Percentiles rank a stretch among this genome's conserved stretches.
These are phyloP conservation scores for Drosophila anomalata DNA, from an alignment of 2,888 invertebrate species.

Conservation along the genomic window DNA sequence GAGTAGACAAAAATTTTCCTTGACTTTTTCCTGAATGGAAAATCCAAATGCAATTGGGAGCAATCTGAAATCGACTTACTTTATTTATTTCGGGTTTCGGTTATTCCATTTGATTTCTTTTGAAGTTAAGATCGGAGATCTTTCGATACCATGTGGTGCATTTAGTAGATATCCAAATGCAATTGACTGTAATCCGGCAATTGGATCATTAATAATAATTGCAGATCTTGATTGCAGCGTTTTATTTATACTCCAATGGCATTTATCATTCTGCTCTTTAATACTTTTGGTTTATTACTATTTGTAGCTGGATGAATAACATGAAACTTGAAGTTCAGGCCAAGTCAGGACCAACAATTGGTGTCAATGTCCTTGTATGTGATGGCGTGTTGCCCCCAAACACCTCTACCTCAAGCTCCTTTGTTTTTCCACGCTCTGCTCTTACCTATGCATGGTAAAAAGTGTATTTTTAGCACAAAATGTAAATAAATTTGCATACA, in stretches of 20 bases:
- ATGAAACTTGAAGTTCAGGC: conserved; percentile 17
- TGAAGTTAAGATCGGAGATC: conserved; percentile 36
- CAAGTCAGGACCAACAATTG: conserved; percentile 46
- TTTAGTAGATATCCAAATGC: conserved; percentile 14
- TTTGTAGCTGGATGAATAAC: conserved; percentile 1
- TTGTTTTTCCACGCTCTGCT: conserved; percentile 48
- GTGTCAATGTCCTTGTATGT: conserved; percentile 72
- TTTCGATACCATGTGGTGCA: conserved; percentile 21
- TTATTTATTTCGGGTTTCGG: conserved; percentile 13
- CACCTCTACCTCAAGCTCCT: conserved; percentile 39
- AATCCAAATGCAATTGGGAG: conserved; percentile 43
- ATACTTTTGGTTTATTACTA: not conserved
- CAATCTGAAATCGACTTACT: conserved; percentile 34
- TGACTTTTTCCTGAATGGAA: conserved; percentile 51
- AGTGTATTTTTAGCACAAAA: conserved; percentile 66
- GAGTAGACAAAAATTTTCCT: conserved; percentile 59
- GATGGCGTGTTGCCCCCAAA: conserved; percentile 61
- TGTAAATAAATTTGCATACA: conserved; percentile 74
- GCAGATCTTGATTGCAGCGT: not conserved
- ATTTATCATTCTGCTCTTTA: not conserved
- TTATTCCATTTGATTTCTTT: conserved; percentile 19
- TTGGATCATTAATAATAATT: conserved; percentile 15
- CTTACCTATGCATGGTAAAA: conserved; percentile 27
- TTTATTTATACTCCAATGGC: not conserved
- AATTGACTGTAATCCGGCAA: conserved; percentile 20